Base-by-base conservation (phyloP, 2,797 vertebrate genomes). In the Cottoperca gobio region DNA sequence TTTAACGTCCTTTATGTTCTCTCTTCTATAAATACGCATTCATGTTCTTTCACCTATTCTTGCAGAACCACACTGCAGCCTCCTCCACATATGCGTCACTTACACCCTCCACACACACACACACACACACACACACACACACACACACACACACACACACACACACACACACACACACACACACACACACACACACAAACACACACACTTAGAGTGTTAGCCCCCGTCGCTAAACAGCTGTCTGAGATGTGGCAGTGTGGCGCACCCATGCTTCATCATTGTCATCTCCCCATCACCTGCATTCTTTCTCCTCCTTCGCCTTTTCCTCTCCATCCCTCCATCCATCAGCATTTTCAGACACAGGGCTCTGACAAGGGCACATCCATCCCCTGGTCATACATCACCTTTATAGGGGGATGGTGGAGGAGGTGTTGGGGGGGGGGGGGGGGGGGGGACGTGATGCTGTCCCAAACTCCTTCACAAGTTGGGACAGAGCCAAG, bases 221-320 rank as follows among this genome's bases (percentile, higher is more conserved):
- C 49, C 61, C 82, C 59, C 17, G 78, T 79, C 69, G 91, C 82
- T 87, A 90, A 94, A 93, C 94, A 95, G 93, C 93, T 95, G 95
- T 92, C 90, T 88, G 70, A 86, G 88, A 89, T 89, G 87, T 77
- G 92, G 81, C 49, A 6, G 42, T 68, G 70, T 72, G 35, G 31
- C 71, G 26, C 68, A 86, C 12, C 66, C 73, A 79, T 83, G 84
- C 90, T 95, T 90, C 91, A 93, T 92, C 92, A 93, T 69, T 94
- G 26, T 93, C 92, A 92, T 90, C 89, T 93, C 94, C 93, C 92
- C 91, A 94, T 96, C 95, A 96, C 94, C 91, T 86, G 83, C 77
- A 70, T 88, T 90, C 78, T 85, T 93, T 92, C 83, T 87, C 76
- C 85, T 92, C 76, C 88, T 89, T 86, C 54, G 54, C 58, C 76